Base-by-base conservation (phyloP, 2,797 vertebrate species). In the Neosalanx taihuensis region DNA sequence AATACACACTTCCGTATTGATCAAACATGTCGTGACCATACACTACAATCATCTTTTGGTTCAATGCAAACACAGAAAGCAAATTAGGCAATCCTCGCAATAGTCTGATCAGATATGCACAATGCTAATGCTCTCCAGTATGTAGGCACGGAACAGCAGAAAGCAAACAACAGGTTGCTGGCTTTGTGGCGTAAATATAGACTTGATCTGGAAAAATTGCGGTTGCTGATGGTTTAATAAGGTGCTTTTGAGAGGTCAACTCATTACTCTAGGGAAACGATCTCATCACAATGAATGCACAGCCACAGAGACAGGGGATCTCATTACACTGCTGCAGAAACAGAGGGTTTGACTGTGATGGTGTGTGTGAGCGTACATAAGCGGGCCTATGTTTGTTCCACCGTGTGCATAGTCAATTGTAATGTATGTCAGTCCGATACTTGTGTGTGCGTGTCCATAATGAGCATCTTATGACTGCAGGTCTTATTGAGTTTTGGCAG, bases 291-390 rank as follows among this genome's bases (percentile, higher is more conserved):
- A 10, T 12, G 51, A n/a, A n/a, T 56, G 51, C 51, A 56, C 18
- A 56, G 51, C 51, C 15, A 37, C 31, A 20, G 60, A 62, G 3
- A 68, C 31, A 37, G 18, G 13, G 66, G 17, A 29, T 30, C 75
- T 83, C 77, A 79, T 81, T 79, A 77, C 29, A 5, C 15, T 49
- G 41, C 41, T 57, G 53, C 1, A 1, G n/a, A 56, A 5, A 18
- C 18, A 4, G 51, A 56, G 51, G 15, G 15, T n/a, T 17, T 56
- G 51, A n/a, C 31, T 12, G 20, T 7, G 18, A 41, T n/a, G 30
- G 17, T 68, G 9, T 33, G 51, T 67, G 2, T 46, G 56, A 70
- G 57, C 49, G 64, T 72, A 18, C 66, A n/a, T 56, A n/a, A 17
- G 51, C 6, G 18, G 15, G 18, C 18, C 4, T 10, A 7, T n/a